Evolutionary conservation across 2,888 invertebrate genomes (phyloP).

Genomic region (Deilephila porcellus): DNA sequence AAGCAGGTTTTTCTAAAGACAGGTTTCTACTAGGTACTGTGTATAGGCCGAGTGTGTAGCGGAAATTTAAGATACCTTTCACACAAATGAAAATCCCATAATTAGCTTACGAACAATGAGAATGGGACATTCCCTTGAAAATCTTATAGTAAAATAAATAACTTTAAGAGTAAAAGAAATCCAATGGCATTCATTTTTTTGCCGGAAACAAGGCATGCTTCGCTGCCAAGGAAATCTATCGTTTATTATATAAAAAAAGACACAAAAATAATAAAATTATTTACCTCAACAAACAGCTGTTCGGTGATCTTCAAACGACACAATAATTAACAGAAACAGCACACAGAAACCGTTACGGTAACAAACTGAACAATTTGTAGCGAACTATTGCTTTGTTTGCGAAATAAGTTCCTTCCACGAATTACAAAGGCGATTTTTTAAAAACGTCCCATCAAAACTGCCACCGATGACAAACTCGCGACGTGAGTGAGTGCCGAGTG

Average conservation of each 20-base stretch:
- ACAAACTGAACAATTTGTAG: constrained; percentile 15
- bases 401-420: constrained; percentile 9
- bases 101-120: too few relatives aligned
- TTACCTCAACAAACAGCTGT: constrained; percentile 23
- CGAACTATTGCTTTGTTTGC: constrained; percentile 11
- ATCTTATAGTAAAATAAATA: background rate
- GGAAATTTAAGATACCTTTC: too few relatives aligned
- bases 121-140: background rate
- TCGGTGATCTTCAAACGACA: background rate
- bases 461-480: constrained; percentile 18
- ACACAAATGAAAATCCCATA: too few relatives aligned
- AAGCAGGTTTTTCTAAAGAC: background rate
- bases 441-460: constrained; percentile 8
- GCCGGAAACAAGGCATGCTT: background rate
- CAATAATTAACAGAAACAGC: background rate
- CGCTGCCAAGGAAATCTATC: background rate
- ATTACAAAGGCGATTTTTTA: constrained; percentile 12
- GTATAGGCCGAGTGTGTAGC: too few relatives aligned
- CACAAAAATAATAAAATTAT: background rate
- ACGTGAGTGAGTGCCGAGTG: constrained; percentile 14
- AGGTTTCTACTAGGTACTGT: background rate
- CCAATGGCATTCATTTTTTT: background rate
- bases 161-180: background rate
- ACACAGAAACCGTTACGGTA: background rate
- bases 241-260: background rate